These are phyloP conservation scores for Lucifuga dentata DNA, from an alignment of 2,113 vertebrate genomes.

Conservation along the genomic window DNA sequence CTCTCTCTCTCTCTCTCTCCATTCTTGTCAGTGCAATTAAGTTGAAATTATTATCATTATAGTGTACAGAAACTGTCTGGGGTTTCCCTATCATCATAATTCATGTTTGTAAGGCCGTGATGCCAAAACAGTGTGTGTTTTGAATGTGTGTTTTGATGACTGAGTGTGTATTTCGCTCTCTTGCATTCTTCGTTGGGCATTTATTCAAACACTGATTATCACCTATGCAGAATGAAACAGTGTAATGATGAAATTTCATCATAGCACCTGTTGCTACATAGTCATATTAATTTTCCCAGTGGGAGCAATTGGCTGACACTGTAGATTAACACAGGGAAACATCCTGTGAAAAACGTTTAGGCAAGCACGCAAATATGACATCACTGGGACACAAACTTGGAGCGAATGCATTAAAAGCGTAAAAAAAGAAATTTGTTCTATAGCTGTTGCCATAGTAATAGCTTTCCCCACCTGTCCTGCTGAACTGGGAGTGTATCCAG, in stretches of 20 bases:
- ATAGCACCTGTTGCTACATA: conserved; percentile 61
- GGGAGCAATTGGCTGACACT: conserved; percentile 38
- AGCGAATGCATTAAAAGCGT: background rate
- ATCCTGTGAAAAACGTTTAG: conserved; percentile 20
- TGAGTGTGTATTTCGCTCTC: background rate
- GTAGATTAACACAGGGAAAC: conserved; percentile 16
- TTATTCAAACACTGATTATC: conserved; percentile 29
- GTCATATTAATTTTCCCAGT: conserved; percentile 35
- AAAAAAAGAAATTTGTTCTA: conserved; percentile 32
- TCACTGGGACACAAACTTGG: too few species aligned
- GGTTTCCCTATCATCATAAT: conserved; percentile 20
- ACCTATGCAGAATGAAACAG: conserved; percentile 6
- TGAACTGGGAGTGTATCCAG: conserved; percentile 32
- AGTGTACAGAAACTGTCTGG: conserved; percentile 39
- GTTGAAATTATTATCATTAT: conserved; percentile 43
- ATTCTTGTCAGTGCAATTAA: conserved; percentile 22
- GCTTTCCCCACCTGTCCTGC: conserved; percentile 58
- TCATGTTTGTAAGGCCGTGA: background rate
- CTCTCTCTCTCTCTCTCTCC: background rate
- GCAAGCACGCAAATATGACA: too few species aligned
- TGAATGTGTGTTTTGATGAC: conserved; percentile 2
- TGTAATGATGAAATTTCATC: conserved; percentile 41
- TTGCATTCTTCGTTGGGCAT: background rate
- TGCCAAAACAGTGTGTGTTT: conserved; percentile 9
- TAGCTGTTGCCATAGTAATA: conserved; percentile 26